phyloP scores from a whole-genome alignment of 2,888 invertebrate genomes.

The Serrognathus titanus region DNA sequence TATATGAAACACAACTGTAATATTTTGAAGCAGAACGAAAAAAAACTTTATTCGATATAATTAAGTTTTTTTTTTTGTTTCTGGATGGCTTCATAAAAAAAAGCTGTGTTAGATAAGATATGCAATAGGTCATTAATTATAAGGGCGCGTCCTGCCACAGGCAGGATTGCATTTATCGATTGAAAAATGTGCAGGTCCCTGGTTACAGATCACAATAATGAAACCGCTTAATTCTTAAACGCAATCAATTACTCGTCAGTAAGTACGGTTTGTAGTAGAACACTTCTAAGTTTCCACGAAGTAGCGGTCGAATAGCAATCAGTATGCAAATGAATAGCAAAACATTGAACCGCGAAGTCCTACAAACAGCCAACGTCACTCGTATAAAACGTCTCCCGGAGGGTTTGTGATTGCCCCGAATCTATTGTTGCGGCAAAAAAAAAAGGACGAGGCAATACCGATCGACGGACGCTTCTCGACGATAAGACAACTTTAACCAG shows the following conservation, averaged over 20 bases:
- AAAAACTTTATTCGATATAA: no score
- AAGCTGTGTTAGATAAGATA: constrained; percentile 12
- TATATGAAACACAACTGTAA: no score
- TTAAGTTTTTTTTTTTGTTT: no score
- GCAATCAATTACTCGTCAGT: constrained; percentile 17
- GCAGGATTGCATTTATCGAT: constrained; percentile 21
- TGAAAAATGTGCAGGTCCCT: constrained; percentile 22
- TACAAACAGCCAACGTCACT: constrained; percentile 5
- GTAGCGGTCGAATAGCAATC: constrained; percentile 26
- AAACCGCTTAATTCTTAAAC: constrained; percentile 2
- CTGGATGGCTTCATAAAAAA: background rate
- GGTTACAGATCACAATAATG: background rate
- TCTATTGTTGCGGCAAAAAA: no score
- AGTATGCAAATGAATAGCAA: constrained; percentile 32
- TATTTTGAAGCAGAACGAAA: no score
- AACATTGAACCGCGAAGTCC: constrained; percentile 16
- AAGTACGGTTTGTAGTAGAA: constrained; percentile 13
- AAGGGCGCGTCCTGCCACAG: constrained; percentile 20
- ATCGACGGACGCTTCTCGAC: no score
- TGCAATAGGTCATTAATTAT: constrained; percentile 25
- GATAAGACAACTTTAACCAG: background rate
- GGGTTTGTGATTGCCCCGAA: no score
- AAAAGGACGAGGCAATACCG: no score
- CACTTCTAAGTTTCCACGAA: constrained; percentile 17
- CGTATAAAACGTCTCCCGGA: no score